Evolutionary conservation across 2,797 vertebrate species (phyloP), one percentile per base, ranked within the genome.

Genomic region (Parauchenoglanis ngamensis): DNA sequence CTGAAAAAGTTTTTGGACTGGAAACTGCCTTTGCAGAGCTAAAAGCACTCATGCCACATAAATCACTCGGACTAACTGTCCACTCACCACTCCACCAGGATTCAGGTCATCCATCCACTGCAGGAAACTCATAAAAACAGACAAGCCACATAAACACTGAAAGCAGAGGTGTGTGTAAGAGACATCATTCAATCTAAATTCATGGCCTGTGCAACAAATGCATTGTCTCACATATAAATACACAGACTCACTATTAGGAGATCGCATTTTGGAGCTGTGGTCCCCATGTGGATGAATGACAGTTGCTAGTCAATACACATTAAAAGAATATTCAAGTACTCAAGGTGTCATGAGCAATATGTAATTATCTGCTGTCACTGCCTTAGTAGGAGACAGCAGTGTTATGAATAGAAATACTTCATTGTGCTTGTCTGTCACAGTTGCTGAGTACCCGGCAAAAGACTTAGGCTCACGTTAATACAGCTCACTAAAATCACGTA

Each of bases 81-180:
- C 75, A 44, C 31, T 59, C 61, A 46, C 44, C 40, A 56, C n/a
- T 63, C 81, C 75, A 80, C 15, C 46, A 40, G 7, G 54, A 59
- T 54, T 65, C 46, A 46, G 13, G 40, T 85, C 87, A 81, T 44
- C 54, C 44, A 59, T 85, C 77, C 12, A 31, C 56, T 75, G 56
- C 28, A 23, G 28, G 28, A 23, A 88, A 80, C 83, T 80, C 75
- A 82, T 88, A 49, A 85, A 88, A 85, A 25, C 13, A 88, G 76
- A 85, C 67, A 85, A 65, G 77, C 44, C 56, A 65, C 83, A 85
- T 88, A 80, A 85, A 88, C 35, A 81, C 54, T 81, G 46, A 85
- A 85, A 35, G 21, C 65, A 52, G 68, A 17, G 44, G 46, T 46
- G 56, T 72, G 75, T 49, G 59, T 28, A 59, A 65, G 73, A 67